A percentile compares a stretch with the other conserved stretches of the same genome.
Conservation (phyloP, 2,113 vertebrate species). For the Chitala chitala region DNA sequence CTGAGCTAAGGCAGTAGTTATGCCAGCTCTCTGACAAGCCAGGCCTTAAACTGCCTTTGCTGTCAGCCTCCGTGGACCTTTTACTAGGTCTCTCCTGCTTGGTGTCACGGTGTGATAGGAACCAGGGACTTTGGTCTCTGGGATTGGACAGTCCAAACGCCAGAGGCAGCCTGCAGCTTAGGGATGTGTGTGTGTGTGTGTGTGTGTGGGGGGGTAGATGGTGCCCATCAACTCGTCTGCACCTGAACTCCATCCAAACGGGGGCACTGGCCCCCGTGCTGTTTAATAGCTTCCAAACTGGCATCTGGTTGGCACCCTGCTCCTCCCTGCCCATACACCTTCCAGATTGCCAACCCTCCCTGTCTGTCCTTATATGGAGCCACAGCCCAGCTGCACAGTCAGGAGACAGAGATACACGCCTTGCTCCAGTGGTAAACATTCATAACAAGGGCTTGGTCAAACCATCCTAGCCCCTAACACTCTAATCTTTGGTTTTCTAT, state of each 20-base stretch:
- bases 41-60: not conserved
- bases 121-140: not conserved
- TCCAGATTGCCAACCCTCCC: not conserved
- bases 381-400: conserved; percentile 25
- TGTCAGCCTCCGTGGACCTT: not conserved
- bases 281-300: not conserved
- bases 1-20: not conserved
- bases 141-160: not conserved
- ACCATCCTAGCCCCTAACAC: not conserved
- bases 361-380: conserved; percentile 37
- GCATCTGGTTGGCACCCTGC: not conserved
- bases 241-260: not conserved
- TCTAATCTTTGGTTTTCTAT: not conserved
- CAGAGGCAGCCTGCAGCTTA: not conserved
- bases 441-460: not conserved
- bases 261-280: not conserved
- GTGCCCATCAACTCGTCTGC: conserved; percentile 1
- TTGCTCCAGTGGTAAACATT: not conserved
- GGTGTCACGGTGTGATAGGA: not conserved
- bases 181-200: too few relatives aligned
- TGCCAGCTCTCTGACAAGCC: not conserved
- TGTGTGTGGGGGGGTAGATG: too few relatives aligned
- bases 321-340: not conserved
- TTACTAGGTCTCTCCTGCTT: not conserved
- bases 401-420: conserved; percentile 15